These are phyloP conservation scores for Galemys pyrenaicus DNA, from an alignment of 2,113 vertebrate species.

Conservation along the genomic window DNA sequence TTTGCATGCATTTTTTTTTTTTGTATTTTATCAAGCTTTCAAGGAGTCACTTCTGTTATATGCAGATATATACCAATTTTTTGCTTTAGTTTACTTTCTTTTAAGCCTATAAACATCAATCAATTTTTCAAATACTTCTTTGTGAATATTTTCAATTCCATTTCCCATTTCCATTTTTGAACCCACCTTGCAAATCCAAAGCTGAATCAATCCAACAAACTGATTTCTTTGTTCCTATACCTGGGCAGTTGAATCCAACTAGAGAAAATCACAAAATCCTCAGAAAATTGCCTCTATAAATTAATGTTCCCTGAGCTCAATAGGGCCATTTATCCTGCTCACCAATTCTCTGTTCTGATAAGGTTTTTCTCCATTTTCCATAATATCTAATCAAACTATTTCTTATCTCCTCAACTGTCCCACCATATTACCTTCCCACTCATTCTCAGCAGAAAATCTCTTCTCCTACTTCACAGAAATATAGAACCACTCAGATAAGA, in stretches of 20 bases:
- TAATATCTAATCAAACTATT: constrained; percentile 37
- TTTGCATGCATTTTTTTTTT: neutral
- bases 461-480: neutral
- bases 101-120: neutral
- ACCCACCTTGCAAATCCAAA: neutral
- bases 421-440: neutral
- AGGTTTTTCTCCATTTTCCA: constrained; percentile 38
- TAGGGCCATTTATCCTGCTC: neutral
- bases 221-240: neutral
- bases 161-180: neutral
- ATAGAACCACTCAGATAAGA: neutral
- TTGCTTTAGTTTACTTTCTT: neutral
- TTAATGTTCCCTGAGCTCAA: neutral
- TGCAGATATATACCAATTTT: too few relatives aligned
- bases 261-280: constrained; percentile 13
- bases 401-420: neutral
- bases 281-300: constrained; percentile 5
- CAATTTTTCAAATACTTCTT: neutral
- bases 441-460: constrained; percentile 33
- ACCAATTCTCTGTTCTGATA: neutral
- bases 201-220: neutral
- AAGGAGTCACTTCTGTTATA: neutral
- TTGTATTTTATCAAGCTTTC: neutral
- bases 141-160: neutral
- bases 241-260: neutral